Evolutionary conservation across 2,888 invertebrate genomes (phyloP).

Genomic region (Macrosiphum euphorbiae): DNA sequence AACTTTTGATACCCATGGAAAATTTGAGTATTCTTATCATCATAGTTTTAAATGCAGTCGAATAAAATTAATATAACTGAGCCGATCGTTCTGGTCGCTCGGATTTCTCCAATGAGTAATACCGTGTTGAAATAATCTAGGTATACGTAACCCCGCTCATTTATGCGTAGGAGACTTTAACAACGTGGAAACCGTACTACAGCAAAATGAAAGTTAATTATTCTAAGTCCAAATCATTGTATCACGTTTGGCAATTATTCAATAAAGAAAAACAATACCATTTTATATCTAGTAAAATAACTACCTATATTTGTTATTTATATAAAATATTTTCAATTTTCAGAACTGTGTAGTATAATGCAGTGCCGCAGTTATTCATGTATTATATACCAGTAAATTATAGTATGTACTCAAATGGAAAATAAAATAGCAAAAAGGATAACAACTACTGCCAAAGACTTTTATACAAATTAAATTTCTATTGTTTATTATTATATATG

Average conservation of each 20-base stretch:
- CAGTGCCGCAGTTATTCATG: background rate
- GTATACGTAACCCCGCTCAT: background rate
- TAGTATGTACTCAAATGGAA: background rate
- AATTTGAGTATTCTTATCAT: background rate
- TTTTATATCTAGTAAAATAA: background rate
- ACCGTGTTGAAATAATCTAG: background rate
- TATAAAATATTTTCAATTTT: background rate
- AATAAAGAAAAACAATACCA: background rate
- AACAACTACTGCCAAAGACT: background rate
- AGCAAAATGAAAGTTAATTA: background rate
- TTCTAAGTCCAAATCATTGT: background rate
- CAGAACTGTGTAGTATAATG: background rate
- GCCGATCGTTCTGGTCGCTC: background rate
- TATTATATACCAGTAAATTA: background rate
- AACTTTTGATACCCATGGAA: background rate
- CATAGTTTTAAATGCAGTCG: background rate
- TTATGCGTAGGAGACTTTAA: background rate
- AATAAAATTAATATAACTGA: background rate
- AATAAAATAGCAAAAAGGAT: background rate
- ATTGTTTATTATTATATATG: background rate
- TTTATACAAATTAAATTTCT: background rate
- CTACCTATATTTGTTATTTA: background rate
- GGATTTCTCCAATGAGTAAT: background rate
- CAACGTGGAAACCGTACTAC: background rate
- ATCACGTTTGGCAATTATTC: background rate